A percentile compares a stretch with the other conserved stretches of the same genome.
Conservation (phyloP, 2,113 vertebrate genomes). For the Chroicocephalus ridibundus region DNA sequence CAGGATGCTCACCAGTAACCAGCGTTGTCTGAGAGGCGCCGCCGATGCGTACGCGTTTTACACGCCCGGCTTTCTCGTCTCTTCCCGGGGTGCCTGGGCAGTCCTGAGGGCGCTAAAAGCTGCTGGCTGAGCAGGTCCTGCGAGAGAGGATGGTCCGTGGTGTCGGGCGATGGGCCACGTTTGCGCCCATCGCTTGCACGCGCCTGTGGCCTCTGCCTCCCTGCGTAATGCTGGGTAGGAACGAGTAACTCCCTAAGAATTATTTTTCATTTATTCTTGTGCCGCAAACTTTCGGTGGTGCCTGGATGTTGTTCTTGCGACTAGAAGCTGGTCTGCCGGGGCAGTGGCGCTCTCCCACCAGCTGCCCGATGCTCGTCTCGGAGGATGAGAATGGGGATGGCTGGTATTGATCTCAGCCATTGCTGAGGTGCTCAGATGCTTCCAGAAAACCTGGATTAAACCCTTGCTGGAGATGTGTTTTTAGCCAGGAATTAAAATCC, state of each 20-base stretch:
- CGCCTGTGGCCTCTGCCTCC: background rate
- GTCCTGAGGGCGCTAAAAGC: background rate
- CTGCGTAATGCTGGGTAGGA: background rate
- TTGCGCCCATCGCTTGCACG: background rate
- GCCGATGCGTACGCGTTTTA: background rate
- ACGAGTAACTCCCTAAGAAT: background rate
- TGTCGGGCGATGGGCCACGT: background rate
- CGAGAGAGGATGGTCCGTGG: background rate
- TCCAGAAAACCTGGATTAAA: background rate
- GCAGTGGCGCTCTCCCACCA: background rate
- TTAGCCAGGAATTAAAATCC: background rate
- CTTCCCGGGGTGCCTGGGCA: accelerated
- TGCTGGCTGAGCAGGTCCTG: background rate
- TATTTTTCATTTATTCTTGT: background rate
- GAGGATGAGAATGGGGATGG: accelerated
- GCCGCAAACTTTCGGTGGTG: background rate
- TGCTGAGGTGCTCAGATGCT: background rate
- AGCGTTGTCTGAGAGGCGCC: accelerated
- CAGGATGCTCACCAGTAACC: background rate
- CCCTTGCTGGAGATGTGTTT: background rate
- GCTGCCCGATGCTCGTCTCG: accelerated
- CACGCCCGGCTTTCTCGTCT: background rate
- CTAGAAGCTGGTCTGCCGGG: background rate
- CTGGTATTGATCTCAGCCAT: background rate
- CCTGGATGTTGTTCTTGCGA: background rate